Evolutionary conservation across 2,797 vertebrate genomes (phyloP).

Genomic region (Lagodon rhomboides): DNA sequence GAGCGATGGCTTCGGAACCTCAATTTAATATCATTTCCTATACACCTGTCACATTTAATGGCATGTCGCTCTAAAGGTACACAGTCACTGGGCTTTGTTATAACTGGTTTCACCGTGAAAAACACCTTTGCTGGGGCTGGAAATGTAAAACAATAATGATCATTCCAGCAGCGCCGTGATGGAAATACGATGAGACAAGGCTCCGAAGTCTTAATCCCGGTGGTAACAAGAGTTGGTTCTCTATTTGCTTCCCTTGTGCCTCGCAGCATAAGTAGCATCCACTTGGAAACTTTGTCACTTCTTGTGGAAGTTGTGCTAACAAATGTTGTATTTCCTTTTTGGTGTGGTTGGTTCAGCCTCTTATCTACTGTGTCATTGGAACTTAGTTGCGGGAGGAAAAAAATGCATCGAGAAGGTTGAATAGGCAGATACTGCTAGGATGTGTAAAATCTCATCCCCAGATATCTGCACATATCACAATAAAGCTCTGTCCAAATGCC

Average conservation of each 20-base stretch:
- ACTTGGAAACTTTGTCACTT: background rate
- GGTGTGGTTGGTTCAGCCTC: background rate
- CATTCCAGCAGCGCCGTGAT: slow-evolving; percentile 16
- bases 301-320: slow-evolving; percentile 10
- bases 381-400: background rate
- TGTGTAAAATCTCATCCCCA: no score
- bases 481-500: no score
- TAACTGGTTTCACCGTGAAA: slow-evolving; percentile 52
- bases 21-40: slow-evolving; percentile 75
- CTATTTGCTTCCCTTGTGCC: background rate
- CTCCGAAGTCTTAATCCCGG: slow-evolving; percentile 6
- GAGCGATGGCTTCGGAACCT: slow-evolving; percentile 66
- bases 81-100: slow-evolving; percentile 51
- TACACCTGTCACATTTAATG: slow-evolving; percentile 74
- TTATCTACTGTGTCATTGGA: background rate
- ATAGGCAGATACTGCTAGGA: background rate
- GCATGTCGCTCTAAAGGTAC: slow-evolving; percentile 58
- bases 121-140: slow-evolving; percentile 37
- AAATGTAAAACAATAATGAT: slow-evolving; percentile 47
- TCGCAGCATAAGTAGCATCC: background rate
- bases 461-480: no score
- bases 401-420: background rate
- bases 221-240: background rate
- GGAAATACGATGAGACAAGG: background rate
- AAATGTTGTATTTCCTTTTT: background rate